Conservation (phyloP, 2,797 vertebrate species). For the Poecilia wingei region DNA sequence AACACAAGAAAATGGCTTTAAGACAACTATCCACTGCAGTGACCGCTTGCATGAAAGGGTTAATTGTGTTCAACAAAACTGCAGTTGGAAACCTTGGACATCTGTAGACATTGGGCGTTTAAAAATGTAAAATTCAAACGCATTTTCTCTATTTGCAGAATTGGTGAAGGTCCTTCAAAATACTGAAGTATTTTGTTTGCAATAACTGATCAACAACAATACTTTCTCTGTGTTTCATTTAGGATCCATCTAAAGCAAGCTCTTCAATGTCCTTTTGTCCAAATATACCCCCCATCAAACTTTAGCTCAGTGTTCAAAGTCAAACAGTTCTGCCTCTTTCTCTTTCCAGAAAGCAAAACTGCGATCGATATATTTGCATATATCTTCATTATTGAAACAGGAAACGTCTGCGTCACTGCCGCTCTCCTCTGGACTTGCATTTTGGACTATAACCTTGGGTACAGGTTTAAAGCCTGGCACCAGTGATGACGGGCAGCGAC, state of each 20-base stretch:
- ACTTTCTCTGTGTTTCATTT: slow-evolving; percentile 20
- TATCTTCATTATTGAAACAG: slow-evolving; percentile 83
- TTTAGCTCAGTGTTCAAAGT: slow-evolving; percentile 72
- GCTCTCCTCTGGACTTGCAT: slow-evolving; percentile 42
- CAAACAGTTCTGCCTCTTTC: slow-evolving; percentile 93
- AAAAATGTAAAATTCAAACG: neutral
- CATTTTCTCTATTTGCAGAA: slow-evolving; percentile 3
- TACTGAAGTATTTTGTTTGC: slow-evolving; percentile 4
- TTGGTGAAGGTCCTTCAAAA: neutral
- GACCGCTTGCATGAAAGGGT: too few species aligned
- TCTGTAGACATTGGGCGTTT: neutral
- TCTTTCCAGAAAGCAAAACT: slow-evolving; percentile 98
- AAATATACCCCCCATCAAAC: neutral
- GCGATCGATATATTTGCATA: slow-evolving; percentile 92
- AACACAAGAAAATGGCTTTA: too few species aligned
- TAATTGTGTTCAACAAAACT: neutral
- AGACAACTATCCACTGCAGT: too few species aligned
- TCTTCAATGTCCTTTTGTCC: slow-evolving; percentile 16
- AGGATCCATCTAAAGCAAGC: slow-evolving; percentile 8
- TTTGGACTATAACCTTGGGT: slow-evolving; percentile 58
- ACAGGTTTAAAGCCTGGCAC: slow-evolving; percentile 45
- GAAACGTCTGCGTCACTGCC: slow-evolving; percentile 55
- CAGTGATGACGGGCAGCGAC: slow-evolving; percentile 42
- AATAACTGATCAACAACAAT: neutral
- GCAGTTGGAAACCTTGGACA: neutral